These are phyloP conservation scores for Hoplostethus mediterraneus DNA, from an alignment of 2,797 vertebrate genomes.

Conservation along the genomic window DNA sequence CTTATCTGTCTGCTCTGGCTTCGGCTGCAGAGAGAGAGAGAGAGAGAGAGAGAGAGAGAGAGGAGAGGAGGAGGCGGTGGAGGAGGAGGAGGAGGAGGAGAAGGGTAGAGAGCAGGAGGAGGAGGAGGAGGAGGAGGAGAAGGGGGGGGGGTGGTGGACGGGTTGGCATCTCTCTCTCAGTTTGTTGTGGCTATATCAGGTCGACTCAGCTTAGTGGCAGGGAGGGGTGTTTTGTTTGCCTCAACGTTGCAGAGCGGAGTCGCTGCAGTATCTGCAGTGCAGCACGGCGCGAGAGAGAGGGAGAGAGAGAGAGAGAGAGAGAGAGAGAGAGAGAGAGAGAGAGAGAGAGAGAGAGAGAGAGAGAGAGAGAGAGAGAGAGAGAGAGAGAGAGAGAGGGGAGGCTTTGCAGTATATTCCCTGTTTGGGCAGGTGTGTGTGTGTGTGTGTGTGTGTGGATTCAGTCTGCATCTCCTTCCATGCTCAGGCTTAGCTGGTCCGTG, in stretches of 20 bases:
- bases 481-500: conserved; percentile 24
- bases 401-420: conserved; percentile 38
- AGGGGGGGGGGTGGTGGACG: conserved; percentile 37
- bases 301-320: too few relatives aligned
- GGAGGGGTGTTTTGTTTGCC: conserved; percentile 8
- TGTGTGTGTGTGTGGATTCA: neutral
- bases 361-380: too few relatives aligned
- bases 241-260: conserved; percentile 14
- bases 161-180: conserved; percentile 49
- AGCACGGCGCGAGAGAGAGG: conserved; percentile 11
- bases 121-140: conserved; percentile 29
- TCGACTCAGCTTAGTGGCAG: conserved; percentile 53
- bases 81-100: neutral
- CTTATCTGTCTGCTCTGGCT: conserved; percentile 85
- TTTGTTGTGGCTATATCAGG: conserved; percentile 65
- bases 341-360: too few relatives aligned
- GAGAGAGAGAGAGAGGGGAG: conserved; percentile 35
- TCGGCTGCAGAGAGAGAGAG: conserved; percentile 60
- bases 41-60: conserved; percentile 42
- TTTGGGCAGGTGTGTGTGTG: conserved; percentile 19
- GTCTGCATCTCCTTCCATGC: neutral
- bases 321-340: too few relatives aligned
- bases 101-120: neutral
- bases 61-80: neutral
- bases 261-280: conserved; percentile 55